Base-by-base conservation (phyloP, 2,113 vertebrate genomes). In the Egretta garzetta region DNA sequence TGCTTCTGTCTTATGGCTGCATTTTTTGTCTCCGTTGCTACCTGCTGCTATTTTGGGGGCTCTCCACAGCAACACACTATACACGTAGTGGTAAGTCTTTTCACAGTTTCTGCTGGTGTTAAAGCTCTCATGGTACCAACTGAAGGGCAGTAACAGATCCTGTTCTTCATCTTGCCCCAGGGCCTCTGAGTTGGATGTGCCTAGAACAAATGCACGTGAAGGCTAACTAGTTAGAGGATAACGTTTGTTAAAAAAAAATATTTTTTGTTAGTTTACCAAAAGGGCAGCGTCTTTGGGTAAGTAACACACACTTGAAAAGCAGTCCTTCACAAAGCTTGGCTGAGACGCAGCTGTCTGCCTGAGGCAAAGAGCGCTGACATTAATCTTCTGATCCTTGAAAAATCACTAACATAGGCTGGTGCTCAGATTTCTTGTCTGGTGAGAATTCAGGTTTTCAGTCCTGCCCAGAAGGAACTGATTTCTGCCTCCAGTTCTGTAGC, bases 41-140 rank as follows among this genome's bases (percentile, higher is more conserved):
- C 98, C 98, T 98, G 98, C 98, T 99, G 98, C 99, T 98, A 98
- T 99, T 99, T 98, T 94, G 98, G 99, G 98, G 98, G 98, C 99
- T 98, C 96, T 96, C 98, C 98, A 96, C 98, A 99, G 99, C 99
- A 99, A 99, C 99, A 99, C 98, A 99, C 99, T 98, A 99, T 99
- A 99, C 99, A 99, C 97, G 99, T 99, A 98, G 99, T 99, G 99
- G 99, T 99, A 99, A 99, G 99, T 99, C 98, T 96, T 97, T 98
- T 98, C 96, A 90, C 93, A 30, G 93, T 98, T 98, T 97, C 98
- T 97, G 97, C 95, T 97, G 94, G 88, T 95, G 83, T 97, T 98
- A 87, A 97, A 94, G 92, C 92, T 96, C 87, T 98, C 81, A 68
- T 43, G 73, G 79, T 88, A 68, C 95, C 84, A 26, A 79, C 72